These are phyloP conservation scores for Maniola jurtina DNA, from an alignment of 1,140 invertebrate species.

Conservation along the genomic window DNA sequence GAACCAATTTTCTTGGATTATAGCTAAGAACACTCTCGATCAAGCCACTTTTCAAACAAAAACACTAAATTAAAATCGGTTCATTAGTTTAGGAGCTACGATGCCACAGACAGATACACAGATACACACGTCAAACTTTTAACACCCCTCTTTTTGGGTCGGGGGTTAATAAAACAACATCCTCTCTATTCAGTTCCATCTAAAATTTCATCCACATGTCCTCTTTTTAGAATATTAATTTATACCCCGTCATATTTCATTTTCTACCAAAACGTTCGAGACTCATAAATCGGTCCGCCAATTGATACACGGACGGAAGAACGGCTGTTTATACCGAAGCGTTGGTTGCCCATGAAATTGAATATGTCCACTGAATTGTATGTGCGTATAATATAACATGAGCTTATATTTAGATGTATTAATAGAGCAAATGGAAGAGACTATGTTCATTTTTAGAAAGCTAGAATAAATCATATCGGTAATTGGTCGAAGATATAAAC, in stretches of 20 bases:
- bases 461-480: too few relatives aligned
- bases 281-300: conserved; percentile 29
- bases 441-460: neutral
- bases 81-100: too few relatives aligned
- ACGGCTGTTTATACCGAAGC: conserved; percentile 32
- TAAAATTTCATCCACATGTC: neutral
- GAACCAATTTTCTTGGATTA: too few relatives aligned
- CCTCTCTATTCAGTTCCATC: neutral
- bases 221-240: conserved; percentile 13
- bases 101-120: too few relatives aligned
- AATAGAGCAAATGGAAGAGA: conserved; percentile 13
- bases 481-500: too few relatives aligned
- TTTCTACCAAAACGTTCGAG: conserved; percentile 20
- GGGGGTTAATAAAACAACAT: neutral
- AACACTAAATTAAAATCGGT: too few relatives aligned
- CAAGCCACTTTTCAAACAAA: too few relatives aligned
- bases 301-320: conserved; percentile 34
- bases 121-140: too few relatives aligned
- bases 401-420: conserved; percentile 17
- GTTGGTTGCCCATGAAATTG: conserved; percentile 37
- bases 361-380: conserved; percentile 37
- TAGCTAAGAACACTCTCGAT: too few relatives aligned
- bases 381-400: conserved; percentile 30
- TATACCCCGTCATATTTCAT: conserved; percentile 25
- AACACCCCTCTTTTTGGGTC: too few relatives aligned